These are phyloP conservation scores for Xanthia togata DNA, from an alignment of 2,888 invertebrate species.

Conservation along the genomic window DNA sequence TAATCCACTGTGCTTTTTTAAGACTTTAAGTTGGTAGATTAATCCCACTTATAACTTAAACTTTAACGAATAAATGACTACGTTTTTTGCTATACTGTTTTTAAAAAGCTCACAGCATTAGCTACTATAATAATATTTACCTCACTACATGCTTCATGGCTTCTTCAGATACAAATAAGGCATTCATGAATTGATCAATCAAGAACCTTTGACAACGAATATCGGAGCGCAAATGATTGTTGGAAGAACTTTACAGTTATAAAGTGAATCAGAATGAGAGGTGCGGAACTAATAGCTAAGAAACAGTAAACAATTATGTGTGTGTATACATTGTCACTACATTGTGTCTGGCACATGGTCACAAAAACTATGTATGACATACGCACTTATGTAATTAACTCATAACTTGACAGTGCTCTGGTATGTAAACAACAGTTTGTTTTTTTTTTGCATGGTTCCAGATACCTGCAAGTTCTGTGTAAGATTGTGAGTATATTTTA, in stretches of 20 bases:
- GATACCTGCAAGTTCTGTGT: not conserved
- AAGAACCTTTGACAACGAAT: constrained; percentile 18
- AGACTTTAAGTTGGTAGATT: not conserved
- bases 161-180: not conserved
- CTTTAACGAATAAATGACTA: not conserved
- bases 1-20: too few relatives aligned
- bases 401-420: constrained; percentile 31
- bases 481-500: not conserved
- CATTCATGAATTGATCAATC: constrained; percentile 17
- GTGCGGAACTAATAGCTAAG: constrained; percentile 66
- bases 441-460: constrained; percentile 18
- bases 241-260: constrained; percentile 44
- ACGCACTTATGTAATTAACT: constrained; percentile 56
- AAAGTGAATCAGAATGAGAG: constrained; percentile 59
- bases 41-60: not conserved
- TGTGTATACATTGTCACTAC: constrained; percentile 52
- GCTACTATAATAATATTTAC: not conserved
- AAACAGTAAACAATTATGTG: constrained; percentile 58
- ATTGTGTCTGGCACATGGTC: constrained; percentile 51
- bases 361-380: constrained; percentile 54
- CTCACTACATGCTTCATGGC: not conserved
- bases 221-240: constrained; percentile 19
- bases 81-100: not conserved
- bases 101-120: not conserved
- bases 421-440: constrained; percentile 45